Evolutionary conservation across 2,113 vertebrate species (phyloP).

Genomic region (Pelmatolapia mariae): DNA sequence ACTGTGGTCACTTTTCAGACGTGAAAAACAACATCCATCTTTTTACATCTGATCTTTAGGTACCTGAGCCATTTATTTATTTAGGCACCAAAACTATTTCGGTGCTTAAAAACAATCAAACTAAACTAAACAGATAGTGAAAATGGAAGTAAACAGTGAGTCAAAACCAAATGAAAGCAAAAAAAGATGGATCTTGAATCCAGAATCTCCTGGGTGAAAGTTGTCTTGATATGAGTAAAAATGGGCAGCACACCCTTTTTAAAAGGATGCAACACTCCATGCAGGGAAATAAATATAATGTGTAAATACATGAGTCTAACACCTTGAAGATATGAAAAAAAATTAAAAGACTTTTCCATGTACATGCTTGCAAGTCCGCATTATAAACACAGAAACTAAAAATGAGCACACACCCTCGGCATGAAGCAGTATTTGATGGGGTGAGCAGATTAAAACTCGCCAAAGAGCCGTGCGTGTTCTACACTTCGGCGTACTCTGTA

Average conservation of each 20-base stretch:
- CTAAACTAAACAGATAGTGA: neutral
- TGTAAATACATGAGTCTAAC: neutral
- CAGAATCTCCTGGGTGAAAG: neutral
- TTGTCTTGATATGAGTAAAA: neutral
- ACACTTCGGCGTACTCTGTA: neutral
- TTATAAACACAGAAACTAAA: neutral
- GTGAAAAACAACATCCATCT: neutral
- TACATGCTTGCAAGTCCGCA: neutral
- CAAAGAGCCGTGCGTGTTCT: slow-evolving; percentile 20
- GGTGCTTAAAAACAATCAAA: neutral
- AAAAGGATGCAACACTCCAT: neutral
- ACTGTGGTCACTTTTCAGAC: neutral
- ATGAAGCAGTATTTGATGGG: slow-evolving; percentile 12
- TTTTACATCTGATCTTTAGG: neutral
- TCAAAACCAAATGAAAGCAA: neutral
- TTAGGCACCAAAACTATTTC: neutral
- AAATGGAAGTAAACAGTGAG: neutral
- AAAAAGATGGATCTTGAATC: neutral
- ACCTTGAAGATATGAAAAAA: slow-evolving; percentile 24
- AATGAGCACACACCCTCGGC: neutral
- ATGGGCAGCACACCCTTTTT: neutral
- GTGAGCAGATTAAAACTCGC: slow-evolving; percentile 27
- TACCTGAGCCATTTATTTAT: neutral
- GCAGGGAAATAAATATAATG: neutral
- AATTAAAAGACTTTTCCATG: slow-evolving; percentile 3